phyloP scores from a whole-genome alignment of 2,888 invertebrate species.

The Thereva unica region DNA sequence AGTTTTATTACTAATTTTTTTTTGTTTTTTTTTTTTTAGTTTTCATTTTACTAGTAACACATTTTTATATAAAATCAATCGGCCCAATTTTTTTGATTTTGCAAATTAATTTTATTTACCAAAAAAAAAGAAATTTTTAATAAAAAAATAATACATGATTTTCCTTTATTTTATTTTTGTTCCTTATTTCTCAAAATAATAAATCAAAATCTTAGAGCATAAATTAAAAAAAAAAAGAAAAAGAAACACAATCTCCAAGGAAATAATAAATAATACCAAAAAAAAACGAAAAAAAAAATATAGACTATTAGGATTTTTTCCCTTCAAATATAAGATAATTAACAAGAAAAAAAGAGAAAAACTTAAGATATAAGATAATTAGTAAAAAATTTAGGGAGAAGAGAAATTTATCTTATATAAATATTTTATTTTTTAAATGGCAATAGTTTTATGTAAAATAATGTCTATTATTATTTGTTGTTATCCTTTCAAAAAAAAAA shows the following conservation, averaged over 20 bases:
- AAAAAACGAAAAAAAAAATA: no score
- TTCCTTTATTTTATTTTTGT: conserved; percentile 22
- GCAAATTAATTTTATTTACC: conserved; percentile 21
- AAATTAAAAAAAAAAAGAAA: no score
- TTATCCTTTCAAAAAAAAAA: not conserved
- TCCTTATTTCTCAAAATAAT: not conserved
- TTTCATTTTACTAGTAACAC: not conserved
- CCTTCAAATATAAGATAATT: not conserved
- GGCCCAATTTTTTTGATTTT: conserved; percentile 41
- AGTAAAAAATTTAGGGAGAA: conserved; percentile 3
- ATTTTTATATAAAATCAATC: conserved; percentile 39
- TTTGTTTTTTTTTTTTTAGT: no score
- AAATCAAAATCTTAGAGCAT: no score
- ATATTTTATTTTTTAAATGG: conserved; percentile 7
- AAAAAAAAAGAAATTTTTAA: conserved; percentile 13
- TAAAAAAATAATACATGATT: conserved; percentile 15
- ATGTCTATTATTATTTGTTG: conserved; percentile 33
- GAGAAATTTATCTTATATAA: conserved; percentile 29
- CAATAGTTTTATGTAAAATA: not conserved
- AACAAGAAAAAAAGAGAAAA: not conserved
- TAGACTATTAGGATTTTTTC: no score
- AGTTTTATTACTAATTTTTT: conserved; percentile 7
- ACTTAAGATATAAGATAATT: not conserved
- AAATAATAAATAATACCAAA: no score
- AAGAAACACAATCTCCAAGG: no score